A percentile compares a stretch with the other conserved stretches of the same genome.
Conservation (phyloP, 2,797 vertebrate species). For the Avahi laniger region DNA sequence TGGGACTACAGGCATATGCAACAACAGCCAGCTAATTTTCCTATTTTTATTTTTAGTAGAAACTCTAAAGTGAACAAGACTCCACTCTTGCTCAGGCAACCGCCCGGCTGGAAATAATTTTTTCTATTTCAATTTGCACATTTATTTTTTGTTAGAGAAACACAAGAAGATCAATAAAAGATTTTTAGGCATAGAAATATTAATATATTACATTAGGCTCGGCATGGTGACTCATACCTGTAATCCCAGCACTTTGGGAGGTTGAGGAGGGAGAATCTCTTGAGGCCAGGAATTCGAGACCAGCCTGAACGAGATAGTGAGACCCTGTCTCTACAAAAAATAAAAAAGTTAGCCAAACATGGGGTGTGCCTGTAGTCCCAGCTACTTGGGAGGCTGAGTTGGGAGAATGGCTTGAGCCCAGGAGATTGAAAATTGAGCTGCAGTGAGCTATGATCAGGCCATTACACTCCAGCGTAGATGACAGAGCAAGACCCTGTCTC, state of each 20-base stretch:
- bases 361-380: not conserved
- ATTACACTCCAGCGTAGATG: too few relatives aligned
- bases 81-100: too few relatives aligned
- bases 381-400: too few relatives aligned
- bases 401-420: not conserved
- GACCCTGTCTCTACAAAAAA: not conserved
- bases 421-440: not conserved
- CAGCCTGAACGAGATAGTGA: not conserved
- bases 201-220: not conserved
- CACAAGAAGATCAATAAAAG: not conserved
- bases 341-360: not conserved
- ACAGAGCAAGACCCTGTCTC: not conserved
- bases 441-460: not conserved
- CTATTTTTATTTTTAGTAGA: too few relatives aligned
- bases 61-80: too few relatives aligned
- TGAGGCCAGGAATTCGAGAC: not conserved
- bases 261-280: not conserved
- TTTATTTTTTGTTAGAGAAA: not conserved
- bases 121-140: not conserved
- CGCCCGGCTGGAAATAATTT: not conserved
- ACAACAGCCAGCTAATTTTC: too few relatives aligned
- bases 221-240: not conserved
- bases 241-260: not conserved
- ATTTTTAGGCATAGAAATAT: not conserved
- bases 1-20: too few relatives aligned